Evolutionary conservation across 2,888 invertebrate species (phyloP).

Genomic region (Drosophila mimica): DNA sequence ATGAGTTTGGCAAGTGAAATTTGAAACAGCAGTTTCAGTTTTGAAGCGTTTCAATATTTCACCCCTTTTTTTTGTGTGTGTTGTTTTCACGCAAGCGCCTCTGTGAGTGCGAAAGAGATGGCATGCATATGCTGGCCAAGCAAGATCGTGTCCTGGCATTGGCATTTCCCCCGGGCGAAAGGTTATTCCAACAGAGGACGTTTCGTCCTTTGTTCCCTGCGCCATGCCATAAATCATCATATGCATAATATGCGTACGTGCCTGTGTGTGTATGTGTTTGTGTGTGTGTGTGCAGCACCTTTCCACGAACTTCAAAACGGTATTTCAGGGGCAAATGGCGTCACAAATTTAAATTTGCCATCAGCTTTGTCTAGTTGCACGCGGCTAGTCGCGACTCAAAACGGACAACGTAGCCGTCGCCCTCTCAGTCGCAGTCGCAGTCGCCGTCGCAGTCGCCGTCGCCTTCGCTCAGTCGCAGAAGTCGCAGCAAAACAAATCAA

Average conservation of each 20-base stretch:
- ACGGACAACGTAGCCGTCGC: background rate
- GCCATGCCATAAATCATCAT: slow-evolving; percentile 77
- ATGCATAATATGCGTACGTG: slow-evolving; percentile 15
- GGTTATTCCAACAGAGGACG: slow-evolving; percentile 60
- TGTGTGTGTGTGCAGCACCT: slow-evolving; percentile 47
- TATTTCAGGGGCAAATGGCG: slow-evolving; percentile 73
- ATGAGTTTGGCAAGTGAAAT: background rate
- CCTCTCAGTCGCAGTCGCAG: slow-evolving; percentile 25
- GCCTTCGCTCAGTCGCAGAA: background rate
- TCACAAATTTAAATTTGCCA: slow-evolving; percentile 65
- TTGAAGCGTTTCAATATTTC: background rate
- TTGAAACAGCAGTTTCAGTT: background rate
- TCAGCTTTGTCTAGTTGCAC: slow-evolving; percentile 53
- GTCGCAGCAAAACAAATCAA: slow-evolving; percentile 70
- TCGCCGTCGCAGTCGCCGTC: slow-evolving; percentile 13
- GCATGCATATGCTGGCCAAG: slow-evolving; percentile 38
- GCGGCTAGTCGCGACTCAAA: background rate
- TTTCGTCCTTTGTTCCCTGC: slow-evolving; percentile 56
- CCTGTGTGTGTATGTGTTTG: slow-evolving; percentile 20
- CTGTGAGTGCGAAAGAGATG: slow-evolving; percentile 54
- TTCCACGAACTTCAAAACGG: slow-evolving; percentile 74
- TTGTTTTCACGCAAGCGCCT: slow-evolving; percentile 59
- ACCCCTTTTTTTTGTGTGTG: slow-evolving; percentile 41
- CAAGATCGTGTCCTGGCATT: slow-evolving; percentile 66
- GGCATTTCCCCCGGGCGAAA: slow-evolving; percentile 62